Percentiles rank a stretch among this genome's conserved stretches.
These are phyloP conservation scores for Charanyca ferruginea DNA, from an alignment of 2,888 invertebrate species.

Conservation along the genomic window DNA sequence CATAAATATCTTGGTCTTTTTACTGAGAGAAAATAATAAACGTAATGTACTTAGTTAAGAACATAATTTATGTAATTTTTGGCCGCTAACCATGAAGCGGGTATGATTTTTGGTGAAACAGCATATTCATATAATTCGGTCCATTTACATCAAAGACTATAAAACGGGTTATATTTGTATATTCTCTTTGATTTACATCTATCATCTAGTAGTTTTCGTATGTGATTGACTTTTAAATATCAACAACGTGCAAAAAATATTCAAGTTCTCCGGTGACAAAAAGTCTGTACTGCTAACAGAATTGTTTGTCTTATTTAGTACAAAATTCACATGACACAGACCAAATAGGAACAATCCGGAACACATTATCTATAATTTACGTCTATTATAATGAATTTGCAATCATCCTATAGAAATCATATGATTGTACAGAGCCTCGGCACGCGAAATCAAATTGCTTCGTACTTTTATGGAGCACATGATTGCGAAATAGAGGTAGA, in stretches of 20 bases:
- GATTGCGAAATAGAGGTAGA: conserved; percentile 43
- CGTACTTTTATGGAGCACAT: conserved; percentile 40
- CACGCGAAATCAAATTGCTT: conserved; percentile 51
- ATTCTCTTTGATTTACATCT: neutral
- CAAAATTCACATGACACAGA: conserved; percentile 33
- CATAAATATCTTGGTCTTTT: neutral
- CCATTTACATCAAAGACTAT: no score
- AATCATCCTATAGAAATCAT: conserved; percentile 52
- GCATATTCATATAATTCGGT: neutral
- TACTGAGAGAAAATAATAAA: conserved; percentile 14
- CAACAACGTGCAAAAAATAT: neutral
- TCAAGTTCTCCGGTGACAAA: conserved; percentile 5
- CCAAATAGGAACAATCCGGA: conserved; percentile 48
- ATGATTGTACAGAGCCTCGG: conserved; percentile 43
- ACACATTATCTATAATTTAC: conserved; percentile 54
- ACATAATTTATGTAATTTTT: neutral
- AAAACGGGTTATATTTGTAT: no score
- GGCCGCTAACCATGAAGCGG: neutral
- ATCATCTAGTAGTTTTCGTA: neutral
- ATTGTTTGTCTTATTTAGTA: conserved; percentile 37
- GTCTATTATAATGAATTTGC: conserved; percentile 57
- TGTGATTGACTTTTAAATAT: conserved; percentile 8
- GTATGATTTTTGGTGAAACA: neutral
- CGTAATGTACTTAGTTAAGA: neutral
- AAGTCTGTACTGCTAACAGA: conserved; percentile 32